Evolutionary conservation across 2,113 vertebrate genomes (phyloP).

Genomic region (Pedionomus torquatus): DNA sequence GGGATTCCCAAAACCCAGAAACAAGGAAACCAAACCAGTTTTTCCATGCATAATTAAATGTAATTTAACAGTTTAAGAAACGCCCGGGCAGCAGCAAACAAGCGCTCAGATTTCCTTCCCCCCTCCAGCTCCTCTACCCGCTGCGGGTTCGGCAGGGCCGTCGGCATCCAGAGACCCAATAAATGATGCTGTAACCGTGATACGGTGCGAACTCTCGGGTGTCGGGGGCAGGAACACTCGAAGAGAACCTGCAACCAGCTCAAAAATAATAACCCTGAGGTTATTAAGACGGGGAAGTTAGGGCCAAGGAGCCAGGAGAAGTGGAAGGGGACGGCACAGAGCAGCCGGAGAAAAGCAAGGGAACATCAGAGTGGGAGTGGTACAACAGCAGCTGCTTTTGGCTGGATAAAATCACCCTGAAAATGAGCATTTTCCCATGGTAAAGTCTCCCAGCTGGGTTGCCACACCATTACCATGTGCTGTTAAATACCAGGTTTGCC

Average conservation of each 20-base stretch:
- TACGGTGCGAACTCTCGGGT: accelerated
- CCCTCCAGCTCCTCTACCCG: neutral
- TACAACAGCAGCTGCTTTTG: neutral
- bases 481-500: neutral
- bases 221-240: neutral
- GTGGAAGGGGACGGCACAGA: accelerated
- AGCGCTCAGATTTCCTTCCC: neutral
- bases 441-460: neutral
- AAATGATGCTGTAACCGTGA: neutral
- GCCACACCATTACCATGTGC: accelerated
- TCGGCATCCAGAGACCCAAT: neutral
- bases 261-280: neutral
- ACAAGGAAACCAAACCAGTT: conserved; percentile 34
- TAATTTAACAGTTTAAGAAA: neutral
- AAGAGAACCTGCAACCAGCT: neutral
- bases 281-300: neutral
- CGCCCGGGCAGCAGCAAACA: neutral
- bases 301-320: neutral
- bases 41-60: neutral
- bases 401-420: neutral
- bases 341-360: neutral
- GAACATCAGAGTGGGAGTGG: accelerated
- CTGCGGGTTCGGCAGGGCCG: accelerated
- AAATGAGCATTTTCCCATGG: neutral
- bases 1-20: conserved; percentile 3